Base-by-base conservation (phyloP, 92 coral and sea anemone species). In the Palythoa grandiflora region DNA sequence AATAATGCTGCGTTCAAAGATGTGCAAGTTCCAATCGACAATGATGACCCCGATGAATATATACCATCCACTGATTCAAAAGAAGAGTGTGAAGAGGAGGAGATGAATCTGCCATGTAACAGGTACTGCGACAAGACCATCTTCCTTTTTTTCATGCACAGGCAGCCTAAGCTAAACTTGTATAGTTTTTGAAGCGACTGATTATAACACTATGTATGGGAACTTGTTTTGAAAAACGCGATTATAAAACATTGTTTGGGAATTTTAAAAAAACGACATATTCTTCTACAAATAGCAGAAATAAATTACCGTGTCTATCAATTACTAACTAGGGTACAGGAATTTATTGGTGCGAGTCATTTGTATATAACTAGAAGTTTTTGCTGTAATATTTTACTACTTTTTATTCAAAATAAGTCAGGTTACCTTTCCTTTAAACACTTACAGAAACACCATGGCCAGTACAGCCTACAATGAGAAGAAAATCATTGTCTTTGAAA, bases 381-480 rank as follows among this genome's bases (percentile, higher is more conserved):
- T 51, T 11, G 11, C 6, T 51, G 55, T 51, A 0, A 51, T 51
- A 51, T 51, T 51, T 51, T 6, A 51, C 6, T 51, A 51, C 8
- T 51, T 51, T 6, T 6, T 51, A 3, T 9, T n/a, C 35, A 16
- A 66, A 17, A 17, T 38, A 70, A 15, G 74, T 12, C 74, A 7
- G 38, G 38, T 70, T 28, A 68, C 14, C 44, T 7, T 35, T 35
- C 38, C 12, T 70, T 70, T 9, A 35, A 6, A 70, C 38, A 38
- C 37, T 70, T 70, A 20, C 74, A 70, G 37, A n/a, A 28, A 14
- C n/a, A 38, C 78, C 78, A 51, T 14, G n/a, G 10, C 1, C 1
- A 20, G 21, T 39, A 47, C 80, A 16, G 61, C 80, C 83, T 77
- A 53, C 65, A 77, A 28, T 51, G 65, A 77, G 83, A 59, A 77